phyloP scores from a whole-genome alignment of 2,113 vertebrate genomes.

The Motacilla tschutschensis region DNA sequence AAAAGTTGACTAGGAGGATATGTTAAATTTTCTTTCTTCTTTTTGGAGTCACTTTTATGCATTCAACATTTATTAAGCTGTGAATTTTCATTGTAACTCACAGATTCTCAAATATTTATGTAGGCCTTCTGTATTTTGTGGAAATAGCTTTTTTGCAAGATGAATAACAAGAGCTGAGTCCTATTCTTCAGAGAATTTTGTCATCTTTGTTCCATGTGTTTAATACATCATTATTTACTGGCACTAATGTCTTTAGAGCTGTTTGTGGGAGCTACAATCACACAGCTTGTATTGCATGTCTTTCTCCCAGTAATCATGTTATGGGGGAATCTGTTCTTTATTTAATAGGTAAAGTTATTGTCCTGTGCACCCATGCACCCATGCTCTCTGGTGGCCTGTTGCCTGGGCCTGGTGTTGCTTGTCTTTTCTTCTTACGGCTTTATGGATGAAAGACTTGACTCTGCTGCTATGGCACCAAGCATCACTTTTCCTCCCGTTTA shows the following conservation, averaged over 20 bases:
- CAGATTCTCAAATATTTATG: not conserved
- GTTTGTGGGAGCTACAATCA: not conserved
- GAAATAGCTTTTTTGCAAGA: not conserved
- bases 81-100: not conserved
- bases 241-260: not conserved
- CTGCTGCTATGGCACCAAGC: not conserved
- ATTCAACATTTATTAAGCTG: not conserved
- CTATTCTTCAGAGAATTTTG: not conserved
- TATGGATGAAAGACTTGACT: not conserved
- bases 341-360: not conserved
- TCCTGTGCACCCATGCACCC: not conserved
- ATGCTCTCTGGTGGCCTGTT: not conserved
- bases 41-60: not conserved
- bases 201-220: not conserved
- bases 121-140: not conserved
- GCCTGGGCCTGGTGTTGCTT: not conserved
- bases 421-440: rapidly evolving
- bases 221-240: not conserved
- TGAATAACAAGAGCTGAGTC: not conserved
- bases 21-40: not conserved
- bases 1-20: not conserved
- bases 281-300: not conserved
- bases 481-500: rapidly evolving
- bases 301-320: not conserved
- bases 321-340: not conserved